Evolutionary conservation across 1,140 invertebrate genomes (phyloP).

Genomic region (Tetramorium parvispinum): DNA sequence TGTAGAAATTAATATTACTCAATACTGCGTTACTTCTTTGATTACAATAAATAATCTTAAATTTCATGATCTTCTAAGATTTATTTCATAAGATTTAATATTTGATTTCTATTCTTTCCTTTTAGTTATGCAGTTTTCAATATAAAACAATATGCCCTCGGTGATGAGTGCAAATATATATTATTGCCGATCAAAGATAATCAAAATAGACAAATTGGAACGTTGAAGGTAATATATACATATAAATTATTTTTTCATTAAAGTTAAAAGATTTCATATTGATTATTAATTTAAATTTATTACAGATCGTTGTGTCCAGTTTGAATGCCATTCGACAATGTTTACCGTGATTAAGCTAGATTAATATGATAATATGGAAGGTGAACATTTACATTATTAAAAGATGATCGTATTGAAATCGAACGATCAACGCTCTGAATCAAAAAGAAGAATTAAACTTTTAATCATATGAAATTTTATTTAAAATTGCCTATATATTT

Average conservation of each 20-base stretch:
- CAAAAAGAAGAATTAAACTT: neutral
- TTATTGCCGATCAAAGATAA: slow-evolving; percentile 69
- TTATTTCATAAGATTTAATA: neutral
- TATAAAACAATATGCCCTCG: slow-evolving; percentile 77
- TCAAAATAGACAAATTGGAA: slow-evolving; percentile 72
- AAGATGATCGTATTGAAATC: neutral
- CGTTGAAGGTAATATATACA: slow-evolving; percentile 72
- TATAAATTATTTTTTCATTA: slow-evolving; percentile 2
- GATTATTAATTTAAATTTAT: slow-evolving; percentile 42
- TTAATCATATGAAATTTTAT: slow-evolving; percentile 28
- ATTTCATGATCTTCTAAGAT: neutral
- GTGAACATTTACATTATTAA: neutral
- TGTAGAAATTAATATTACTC: neutral
- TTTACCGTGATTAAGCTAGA: slow-evolving; percentile 3
- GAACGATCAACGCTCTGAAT: neutral
- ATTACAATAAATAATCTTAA: neutral
- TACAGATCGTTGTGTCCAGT: slow-evolving; percentile 72
- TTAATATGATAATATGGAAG: neutral
- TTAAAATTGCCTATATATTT: no score
- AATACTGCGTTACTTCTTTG: neutral
- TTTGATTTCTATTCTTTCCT: neutral
- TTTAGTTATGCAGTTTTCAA: slow-evolving; percentile 78
- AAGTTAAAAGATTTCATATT: slow-evolving; percentile 28
- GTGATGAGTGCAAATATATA: slow-evolving; percentile 56
- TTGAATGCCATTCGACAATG: slow-evolving; percentile 67